Evolutionary conservation across 2,888 invertebrate species (phyloP).

Genomic region (Nebria brevicollis): DNA sequence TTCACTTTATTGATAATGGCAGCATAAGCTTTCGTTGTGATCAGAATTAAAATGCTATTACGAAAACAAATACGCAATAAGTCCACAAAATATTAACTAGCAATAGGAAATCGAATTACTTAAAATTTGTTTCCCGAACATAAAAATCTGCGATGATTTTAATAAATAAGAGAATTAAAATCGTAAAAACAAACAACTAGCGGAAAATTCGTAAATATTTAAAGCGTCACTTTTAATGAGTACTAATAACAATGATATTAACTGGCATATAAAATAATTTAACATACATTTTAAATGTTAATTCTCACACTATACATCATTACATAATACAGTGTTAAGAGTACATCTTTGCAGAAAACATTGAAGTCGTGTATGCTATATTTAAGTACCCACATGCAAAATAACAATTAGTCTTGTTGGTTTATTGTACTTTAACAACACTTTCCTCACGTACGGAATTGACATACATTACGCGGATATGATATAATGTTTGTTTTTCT

Average conservation of each 20-base stretch:
- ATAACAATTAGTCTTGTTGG: not conserved
- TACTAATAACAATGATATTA: not conserved
- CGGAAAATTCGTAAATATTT: too few species aligned
- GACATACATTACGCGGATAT: not conserved
- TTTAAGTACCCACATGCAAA: not conserved
- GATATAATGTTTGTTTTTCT: not conserved
- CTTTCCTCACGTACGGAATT: not conserved
- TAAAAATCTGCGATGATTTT: too few species aligned
- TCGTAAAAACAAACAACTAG: too few species aligned
- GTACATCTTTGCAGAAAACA: not conserved
- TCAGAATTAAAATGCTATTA: not conserved
- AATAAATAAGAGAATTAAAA: too few species aligned
- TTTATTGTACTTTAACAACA: not conserved
- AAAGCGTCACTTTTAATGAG: not conserved
- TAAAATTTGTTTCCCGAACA: too few species aligned
- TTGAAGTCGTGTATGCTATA: not conserved
- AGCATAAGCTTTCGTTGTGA: not conserved
- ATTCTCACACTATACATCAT: not conserved
- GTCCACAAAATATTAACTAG: too few species aligned
- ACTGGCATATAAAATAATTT: constrained; percentile 1
- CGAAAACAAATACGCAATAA: not conserved
- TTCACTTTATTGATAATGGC: constrained; percentile 14
- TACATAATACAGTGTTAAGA: not conserved
- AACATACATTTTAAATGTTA: constrained; percentile 1
- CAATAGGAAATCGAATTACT: too few species aligned